phyloP scores from a whole-genome alignment of 2,797 vertebrate species.

The Heteromormyrus szaboi region DNA sequence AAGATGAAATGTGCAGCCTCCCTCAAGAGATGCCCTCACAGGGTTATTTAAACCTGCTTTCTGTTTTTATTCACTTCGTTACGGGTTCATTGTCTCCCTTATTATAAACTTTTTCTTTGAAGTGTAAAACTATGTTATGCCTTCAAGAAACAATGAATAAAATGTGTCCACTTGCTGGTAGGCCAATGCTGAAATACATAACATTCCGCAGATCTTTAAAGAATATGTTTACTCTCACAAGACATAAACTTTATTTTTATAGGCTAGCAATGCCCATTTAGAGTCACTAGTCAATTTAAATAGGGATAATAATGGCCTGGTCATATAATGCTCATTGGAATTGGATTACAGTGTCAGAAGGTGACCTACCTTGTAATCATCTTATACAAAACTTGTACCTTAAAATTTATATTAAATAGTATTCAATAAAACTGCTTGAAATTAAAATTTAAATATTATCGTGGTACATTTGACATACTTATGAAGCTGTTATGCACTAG shows the following conservation, averaged over 20 bases:
- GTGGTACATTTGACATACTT: not conserved
- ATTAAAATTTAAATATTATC: not conserved
- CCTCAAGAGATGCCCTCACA: slow-evolving; percentile 52
- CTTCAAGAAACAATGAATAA: slow-evolving; percentile 14
- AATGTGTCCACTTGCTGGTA: not conserved
- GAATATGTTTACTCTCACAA: not conserved
- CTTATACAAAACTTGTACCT: not conserved
- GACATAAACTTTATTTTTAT: not conserved
- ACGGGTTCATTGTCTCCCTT: not conserved
- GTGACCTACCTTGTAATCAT: not conserved
- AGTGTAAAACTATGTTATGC: slow-evolving; percentile 14
- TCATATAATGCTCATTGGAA: not conserved
- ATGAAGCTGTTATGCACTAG: not conserved
- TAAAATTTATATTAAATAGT: not conserved
- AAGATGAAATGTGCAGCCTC: slow-evolving; percentile 56
- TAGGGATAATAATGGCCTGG: not conserved
- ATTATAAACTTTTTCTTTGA: slow-evolving; percentile 21
- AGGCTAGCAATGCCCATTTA: not conserved
- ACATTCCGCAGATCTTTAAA: not conserved
- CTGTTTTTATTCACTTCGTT: slow-evolving; percentile 27
- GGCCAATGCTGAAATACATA: not conserved
- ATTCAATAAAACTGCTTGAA: not conserved
- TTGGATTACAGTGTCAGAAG: not conserved
- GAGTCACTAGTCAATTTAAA: not conserved
- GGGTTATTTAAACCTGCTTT: slow-evolving; percentile 39